Evolutionary conservation across 2,113 vertebrate species (phyloP).

Genomic region (Eclectus roratus): DNA sequence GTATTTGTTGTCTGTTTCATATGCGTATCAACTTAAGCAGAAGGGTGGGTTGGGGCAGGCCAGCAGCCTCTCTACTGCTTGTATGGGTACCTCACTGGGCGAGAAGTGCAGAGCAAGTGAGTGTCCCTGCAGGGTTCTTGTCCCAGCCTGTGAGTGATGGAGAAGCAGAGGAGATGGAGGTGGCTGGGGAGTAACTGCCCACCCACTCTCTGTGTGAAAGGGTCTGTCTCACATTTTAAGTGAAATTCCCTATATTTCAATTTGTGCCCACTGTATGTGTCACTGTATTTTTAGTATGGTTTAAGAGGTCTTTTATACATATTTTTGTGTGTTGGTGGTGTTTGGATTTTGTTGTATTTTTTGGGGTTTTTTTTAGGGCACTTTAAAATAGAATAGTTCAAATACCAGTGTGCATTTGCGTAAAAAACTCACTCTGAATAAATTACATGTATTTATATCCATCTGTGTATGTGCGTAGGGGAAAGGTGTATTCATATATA

Average conservation of each 20-base stretch:
- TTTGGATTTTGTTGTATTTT: background rate
- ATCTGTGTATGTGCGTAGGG: accelerated
- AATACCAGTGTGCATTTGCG: accelerated
- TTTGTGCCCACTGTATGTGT: background rate
- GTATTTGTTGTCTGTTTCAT: background rate
- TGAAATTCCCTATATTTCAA: background rate
- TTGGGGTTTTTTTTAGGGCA: accelerated
- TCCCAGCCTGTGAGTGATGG: background rate
- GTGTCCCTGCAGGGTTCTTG: background rate
- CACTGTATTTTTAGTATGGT: background rate
- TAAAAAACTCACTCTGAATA: background rate
- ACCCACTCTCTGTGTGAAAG: background rate
- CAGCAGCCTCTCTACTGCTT: background rate
- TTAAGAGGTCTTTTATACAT: background rate
- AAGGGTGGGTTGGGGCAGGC: background rate
- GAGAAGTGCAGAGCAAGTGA: background rate
- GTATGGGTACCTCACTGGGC: background rate
- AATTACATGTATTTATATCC: background rate
- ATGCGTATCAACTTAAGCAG: accelerated
- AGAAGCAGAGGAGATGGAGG: background rate
- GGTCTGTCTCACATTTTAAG: background rate
- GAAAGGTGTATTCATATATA: background rate
- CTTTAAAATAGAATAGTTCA: background rate
- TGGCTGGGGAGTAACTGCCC: background rate
- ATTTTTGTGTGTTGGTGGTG: background rate